Evolutionary conservation across 53 echinoderm and acorn worm species (phyloP), one percentile per base, ranked within the genome.

Genomic region (Stichopus horrens): DNA sequence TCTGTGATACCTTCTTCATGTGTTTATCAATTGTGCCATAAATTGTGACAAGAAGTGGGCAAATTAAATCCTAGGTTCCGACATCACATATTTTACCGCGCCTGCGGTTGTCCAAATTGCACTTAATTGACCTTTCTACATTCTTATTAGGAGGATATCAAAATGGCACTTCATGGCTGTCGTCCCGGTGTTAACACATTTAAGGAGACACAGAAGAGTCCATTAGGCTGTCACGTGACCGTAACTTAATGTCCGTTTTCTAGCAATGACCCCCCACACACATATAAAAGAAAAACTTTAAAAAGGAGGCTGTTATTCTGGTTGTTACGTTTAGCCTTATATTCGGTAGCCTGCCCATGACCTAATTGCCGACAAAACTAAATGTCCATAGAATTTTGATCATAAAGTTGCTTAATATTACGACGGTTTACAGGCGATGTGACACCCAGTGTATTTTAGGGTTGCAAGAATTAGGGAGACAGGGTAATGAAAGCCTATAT

Each of bases 161-260:
- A 81, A 56, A 58, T 56, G 57, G 56, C 56, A 71, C 18, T 71
- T 13, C 71, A 18, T 7, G 18, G n/a, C 71, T 20, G 71, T 71
- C 71, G 18, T 13, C 7, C 63, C 10, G 11, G 63, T 18, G 5
- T 16, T n/a, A 63, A 63, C 71, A 71, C 71, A 71, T 20, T 71
- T 71, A n/a, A 71, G 7, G 71, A 71, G 7, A 20, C 71, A 5
- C 19, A 20, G 71, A 56, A 52, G 20, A n/a, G 19, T 81, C 81
- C 81, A 81, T 81, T 56, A 56, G 81, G 19, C 21, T 58, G 18
- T 56, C 81, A 81, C 81, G 81, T 81, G 81, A 81, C 57, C 19
- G 57, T 23, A 81, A 10, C 19, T 52, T 79, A 16, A 79, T 71
- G 71, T 18, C 6, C 14, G 16, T 18, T 71, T 14, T 16, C 6